Evolutionary conservation across 2,113 vertebrate species (phyloP).

Genomic region (Scytalopus superciliaris): DNA sequence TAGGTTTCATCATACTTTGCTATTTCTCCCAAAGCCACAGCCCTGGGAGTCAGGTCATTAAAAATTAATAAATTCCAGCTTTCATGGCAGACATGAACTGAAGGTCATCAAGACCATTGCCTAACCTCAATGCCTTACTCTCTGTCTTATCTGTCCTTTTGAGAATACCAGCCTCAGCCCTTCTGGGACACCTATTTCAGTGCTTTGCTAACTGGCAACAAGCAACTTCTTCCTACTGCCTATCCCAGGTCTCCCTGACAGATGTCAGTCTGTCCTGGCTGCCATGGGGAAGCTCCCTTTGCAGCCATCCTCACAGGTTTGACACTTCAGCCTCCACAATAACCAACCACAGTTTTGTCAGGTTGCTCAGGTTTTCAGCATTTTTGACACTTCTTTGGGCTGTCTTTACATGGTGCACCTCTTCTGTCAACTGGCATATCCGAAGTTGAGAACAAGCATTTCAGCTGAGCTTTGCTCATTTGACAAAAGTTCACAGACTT

Average conservation of each 20-base stretch:
- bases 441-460: neutral
- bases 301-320: neutral
- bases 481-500: neutral
- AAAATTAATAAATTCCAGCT: neutral
- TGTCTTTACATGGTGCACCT: neutral
- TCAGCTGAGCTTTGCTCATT: neutral
- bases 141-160: neutral
- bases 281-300: neutral
- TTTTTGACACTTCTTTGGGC: neutral
- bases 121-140: neutral
- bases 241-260: neutral
- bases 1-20: neutral
- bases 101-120: neutral
- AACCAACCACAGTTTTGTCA: neutral
- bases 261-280: accelerated
- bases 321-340: neutral
- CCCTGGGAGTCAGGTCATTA: neutral
- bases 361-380: neutral
- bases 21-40: neutral
- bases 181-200: neutral
- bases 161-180: neutral
- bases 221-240: neutral
- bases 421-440: neutral
- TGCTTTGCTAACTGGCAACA: neutral
- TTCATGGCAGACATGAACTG: neutral